Percentiles rank a stretch among this genome's conserved stretches.
Evolutionary conservation across 2,888 invertebrate genomes (phyloP).

Genomic region (Deroplatys truncata): DNA sequence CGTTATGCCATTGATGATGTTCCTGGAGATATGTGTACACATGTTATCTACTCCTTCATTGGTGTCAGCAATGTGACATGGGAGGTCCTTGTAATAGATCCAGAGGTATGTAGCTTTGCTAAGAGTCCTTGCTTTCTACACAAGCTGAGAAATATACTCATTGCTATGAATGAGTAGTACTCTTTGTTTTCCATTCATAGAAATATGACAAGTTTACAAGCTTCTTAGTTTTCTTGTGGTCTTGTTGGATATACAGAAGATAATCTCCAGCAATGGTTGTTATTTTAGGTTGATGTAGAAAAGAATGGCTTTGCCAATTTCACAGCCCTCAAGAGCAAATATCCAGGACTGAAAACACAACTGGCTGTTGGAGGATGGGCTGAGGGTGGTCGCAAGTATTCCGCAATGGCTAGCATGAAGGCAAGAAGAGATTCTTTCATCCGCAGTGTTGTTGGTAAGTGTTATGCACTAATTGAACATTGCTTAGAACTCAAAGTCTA

Average conservation of each 20-base stretch:
- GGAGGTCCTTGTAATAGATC: constrained; percentile 75
- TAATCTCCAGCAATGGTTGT: not conserved
- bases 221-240: too few relatives aligned
- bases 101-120: constrained; percentile 53
- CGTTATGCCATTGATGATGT: constrained; percentile 80
- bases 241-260: too few relatives aligned
- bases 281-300: constrained; percentile 61
- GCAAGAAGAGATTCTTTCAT: constrained; percentile 67
- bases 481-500: too few relatives aligned
- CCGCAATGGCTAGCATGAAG: constrained; percentile 70
- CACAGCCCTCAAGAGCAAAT: constrained; percentile 62
- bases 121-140: not conserved
- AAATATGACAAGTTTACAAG: too few relatives aligned
- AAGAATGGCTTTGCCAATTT: constrained; percentile 76
- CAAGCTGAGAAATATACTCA: too few relatives aligned
- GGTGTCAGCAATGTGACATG: constrained; percentile 75
- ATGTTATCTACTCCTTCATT: constrained; percentile 83
- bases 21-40: constrained; percentile 78
- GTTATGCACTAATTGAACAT: not conserved
- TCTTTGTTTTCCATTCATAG: too few relatives aligned
- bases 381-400: constrained; percentile 85
- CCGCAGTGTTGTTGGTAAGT: constrained; percentile 66
- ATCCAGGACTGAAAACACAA: constrained; percentile 70
- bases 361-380: constrained; percentile 89
- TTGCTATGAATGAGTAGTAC: too few relatives aligned